These are phyloP conservation scores for Stenotaenia linearis DNA, from an alignment of 2,888 invertebrate species.

Conservation along the genomic window DNA sequence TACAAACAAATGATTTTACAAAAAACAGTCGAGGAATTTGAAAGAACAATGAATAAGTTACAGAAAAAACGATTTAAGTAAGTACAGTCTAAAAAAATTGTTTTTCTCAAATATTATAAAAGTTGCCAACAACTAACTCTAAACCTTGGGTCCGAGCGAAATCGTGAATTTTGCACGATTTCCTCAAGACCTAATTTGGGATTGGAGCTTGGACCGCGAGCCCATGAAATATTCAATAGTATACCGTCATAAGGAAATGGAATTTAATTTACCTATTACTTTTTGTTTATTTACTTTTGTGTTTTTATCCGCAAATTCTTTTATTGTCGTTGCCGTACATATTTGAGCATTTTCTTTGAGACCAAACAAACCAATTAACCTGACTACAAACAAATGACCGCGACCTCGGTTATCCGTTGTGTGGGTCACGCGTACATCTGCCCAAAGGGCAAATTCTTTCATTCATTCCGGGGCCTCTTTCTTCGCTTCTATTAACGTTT, in stretches of 20 bases:
- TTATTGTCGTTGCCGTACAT: not conserved
- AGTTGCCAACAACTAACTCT: not conserved
- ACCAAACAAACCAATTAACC: conserved; percentile 18
- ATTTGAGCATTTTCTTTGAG: not conserved
- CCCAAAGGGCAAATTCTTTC: conserved; percentile 4
- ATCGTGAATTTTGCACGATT: not conserved
- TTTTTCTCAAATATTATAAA: not conserved
- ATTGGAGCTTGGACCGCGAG: not conserved
- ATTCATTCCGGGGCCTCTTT: conserved; percentile 9
- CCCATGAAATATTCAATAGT: conserved; percentile 4
- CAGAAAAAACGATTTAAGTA: not conserved
- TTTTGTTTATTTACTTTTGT: not conserved
- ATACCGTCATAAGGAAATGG: not conserved
- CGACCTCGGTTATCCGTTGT: conserved; percentile 21
- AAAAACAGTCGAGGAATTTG: not conserved
- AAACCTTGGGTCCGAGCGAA: not conserved
- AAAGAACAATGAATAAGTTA: too few species aligned
- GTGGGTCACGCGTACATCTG: conserved; percentile 21
- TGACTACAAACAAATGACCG: conserved; percentile 24
- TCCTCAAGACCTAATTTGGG: conserved; percentile 15
- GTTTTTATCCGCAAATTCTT: not conserved
- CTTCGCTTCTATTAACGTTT: not conserved
- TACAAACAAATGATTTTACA: not conserved
- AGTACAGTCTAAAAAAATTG: not conserved
- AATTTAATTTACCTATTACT: not conserved